Evolutionary conservation across 2,113 vertebrate species (phyloP).

Genomic region (Pomatostomus ruficeps): DNA sequence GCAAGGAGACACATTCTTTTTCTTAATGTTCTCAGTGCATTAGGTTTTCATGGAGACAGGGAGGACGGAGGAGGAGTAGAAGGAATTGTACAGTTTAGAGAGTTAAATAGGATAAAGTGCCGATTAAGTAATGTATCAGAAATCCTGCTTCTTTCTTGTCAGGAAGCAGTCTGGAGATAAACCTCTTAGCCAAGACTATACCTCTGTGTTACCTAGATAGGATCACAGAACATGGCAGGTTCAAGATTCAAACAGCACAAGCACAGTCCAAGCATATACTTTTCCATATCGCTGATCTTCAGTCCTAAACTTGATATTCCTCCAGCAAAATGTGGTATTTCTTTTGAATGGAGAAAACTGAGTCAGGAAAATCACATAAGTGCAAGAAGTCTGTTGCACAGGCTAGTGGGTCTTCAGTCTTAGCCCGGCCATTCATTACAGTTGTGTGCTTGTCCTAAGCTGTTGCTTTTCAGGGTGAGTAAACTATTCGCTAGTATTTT

Average conservation of each 20-base stretch:
- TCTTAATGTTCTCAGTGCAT: background rate
- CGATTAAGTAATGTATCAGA: background rate
- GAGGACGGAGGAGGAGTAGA: background rate
- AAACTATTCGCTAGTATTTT: background rate
- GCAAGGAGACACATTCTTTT: background rate
- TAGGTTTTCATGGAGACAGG: background rate
- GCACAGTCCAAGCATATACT: background rate
- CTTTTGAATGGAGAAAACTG: background rate
- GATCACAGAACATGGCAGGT: background rate
- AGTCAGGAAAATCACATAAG: accelerated
- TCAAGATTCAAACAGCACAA: background rate
- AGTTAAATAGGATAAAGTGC: background rate
- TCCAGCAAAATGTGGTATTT: background rate
- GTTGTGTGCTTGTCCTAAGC: background rate
- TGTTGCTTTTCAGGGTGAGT: background rate
- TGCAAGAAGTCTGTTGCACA: background rate
- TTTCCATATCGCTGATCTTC: background rate
- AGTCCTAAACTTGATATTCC: background rate
- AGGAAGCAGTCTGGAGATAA: background rate
- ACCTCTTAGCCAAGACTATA: background rate
- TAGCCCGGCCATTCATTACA: background rate
- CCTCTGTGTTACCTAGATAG: background rate
- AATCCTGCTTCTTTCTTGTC: background rate
- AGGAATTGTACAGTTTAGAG: background rate
- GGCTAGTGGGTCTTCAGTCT: background rate